These are phyloP conservation scores for Paedocypris micromegethes DNA, from an alignment of 2,797 vertebrate genomes.

Conservation along the genomic window DNA sequence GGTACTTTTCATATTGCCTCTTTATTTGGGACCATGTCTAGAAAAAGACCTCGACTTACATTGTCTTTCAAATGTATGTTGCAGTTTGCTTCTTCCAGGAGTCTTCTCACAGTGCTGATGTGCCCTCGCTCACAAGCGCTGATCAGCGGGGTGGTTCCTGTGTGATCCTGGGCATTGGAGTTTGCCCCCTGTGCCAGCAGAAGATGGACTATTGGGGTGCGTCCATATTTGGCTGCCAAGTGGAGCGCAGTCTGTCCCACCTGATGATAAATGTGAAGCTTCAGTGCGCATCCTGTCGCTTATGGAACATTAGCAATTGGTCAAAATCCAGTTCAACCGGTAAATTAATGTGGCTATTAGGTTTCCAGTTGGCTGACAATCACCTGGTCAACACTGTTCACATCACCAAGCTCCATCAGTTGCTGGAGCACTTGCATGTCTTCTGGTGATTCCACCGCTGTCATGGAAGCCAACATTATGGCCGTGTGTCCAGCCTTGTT, in stretches of 20 bases:
- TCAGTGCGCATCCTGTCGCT: too few relatives aligned
- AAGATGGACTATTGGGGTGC: constrained; percentile 81
- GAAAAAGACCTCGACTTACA: constrained; percentile 61
- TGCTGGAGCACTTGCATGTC: constrained; percentile 86
- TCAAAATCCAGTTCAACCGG: too few relatives aligned
- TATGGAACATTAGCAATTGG: background rate
- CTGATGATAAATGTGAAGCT: constrained; percentile 47
- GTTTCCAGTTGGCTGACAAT: constrained; percentile 1
- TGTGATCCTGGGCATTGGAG: constrained; percentile 80
- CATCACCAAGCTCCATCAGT: constrained; percentile 80
- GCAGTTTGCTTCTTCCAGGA: constrained; percentile 81
- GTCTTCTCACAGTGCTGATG: constrained; percentile 74
- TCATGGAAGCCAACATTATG: constrained; percentile 87
- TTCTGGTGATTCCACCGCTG: constrained; percentile 68
- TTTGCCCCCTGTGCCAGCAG: constrained; percentile 81
- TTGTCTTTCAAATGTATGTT: constrained; percentile 75
- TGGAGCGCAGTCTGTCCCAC: constrained; percentile 88
- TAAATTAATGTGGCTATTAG: too few relatives aligned
- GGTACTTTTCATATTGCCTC: too few relatives aligned
- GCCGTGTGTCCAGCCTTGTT: constrained; percentile 90
- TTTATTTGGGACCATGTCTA: too few relatives aligned
- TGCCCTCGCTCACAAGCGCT: constrained; percentile 83
- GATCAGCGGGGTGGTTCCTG: constrained; percentile 88
- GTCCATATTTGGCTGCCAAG: constrained; percentile 85
- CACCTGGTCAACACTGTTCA: constrained; percentile 82